Percentiles rank a stretch among this genome's conserved stretches.
phyloP scores from a whole-genome alignment of 2,113 vertebrate genomes.

The Podarcis muralis region DNA sequence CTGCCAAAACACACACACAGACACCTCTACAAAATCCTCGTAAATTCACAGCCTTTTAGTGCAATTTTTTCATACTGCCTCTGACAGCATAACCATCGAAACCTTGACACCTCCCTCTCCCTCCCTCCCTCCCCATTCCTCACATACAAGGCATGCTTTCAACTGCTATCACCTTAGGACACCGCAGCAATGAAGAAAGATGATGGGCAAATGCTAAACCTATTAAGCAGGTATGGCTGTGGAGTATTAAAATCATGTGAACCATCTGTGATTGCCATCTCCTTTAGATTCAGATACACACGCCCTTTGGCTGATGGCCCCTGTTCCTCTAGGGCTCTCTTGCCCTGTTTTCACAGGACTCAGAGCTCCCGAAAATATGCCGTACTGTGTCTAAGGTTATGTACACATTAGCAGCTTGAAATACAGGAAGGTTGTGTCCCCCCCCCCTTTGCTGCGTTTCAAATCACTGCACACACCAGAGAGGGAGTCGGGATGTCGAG shows the following conservation, averaged over 20 bases:
- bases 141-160: not conserved
- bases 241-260: not conserved
- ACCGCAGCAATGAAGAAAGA: not conserved
- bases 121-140: not conserved
- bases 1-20: no score
- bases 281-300: not conserved
- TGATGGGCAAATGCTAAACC: not conserved
- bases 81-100: no score
- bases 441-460: no score
- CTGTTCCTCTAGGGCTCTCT: not conserved
- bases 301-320: no score
- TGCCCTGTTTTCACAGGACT: not conserved
- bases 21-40: no score
- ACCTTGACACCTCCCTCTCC: not conserved
- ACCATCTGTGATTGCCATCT: not conserved
- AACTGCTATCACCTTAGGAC: not conserved
- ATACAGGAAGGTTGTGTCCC: no score
- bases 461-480: no score
- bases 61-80: no score
- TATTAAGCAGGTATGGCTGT: not conserved
- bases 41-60: no score
- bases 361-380: not conserved
- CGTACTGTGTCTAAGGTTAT: not conserved
- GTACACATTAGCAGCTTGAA: no score
- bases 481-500: no score